Base-by-base conservation (phyloP, 2,888 invertebrate species). In the Coleophora deauratella region DNA sequence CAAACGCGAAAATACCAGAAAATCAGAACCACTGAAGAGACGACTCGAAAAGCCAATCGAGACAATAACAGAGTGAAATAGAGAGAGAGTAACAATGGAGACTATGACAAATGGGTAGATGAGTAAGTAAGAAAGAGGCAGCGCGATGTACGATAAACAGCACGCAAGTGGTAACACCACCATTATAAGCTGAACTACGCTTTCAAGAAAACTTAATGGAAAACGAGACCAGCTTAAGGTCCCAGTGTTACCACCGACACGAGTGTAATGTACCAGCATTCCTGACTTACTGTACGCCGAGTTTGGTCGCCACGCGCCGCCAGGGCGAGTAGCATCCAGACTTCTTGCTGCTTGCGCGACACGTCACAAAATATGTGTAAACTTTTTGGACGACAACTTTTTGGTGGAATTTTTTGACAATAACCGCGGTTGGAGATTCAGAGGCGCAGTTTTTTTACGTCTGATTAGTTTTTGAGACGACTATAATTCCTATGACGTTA, bases 301-400 rank as follows among this genome's bases (percentile, higher is more conserved):
- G 93, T 87, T 95, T 95, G 87, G 93, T 94, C 82, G 95, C 95
- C 84, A 95, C 95, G 87, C 95, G 92, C 74, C 94, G 93, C 95
- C 95, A 96, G 88, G 95, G 95, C 78, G 93, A 93, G 90, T 93
- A 93, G 91, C 93, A 92, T 78, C 90, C 89, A 68, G 88, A 76
- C 87, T 89, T 90, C 89, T 89, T 91, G 91, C 89, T 91, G 88
- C 61, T 61, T 57, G 45, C 52, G 66, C 61, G 33, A 35, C 34
- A 68, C 67, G 62, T 57, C 61, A 65, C 62, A 72, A 72, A 65
- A 75, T 81, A 87, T 69, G 65, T 63, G 62, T 70, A 41, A 84
- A 87, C 82, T 79, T 21, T 85, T 80, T 70, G 69, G 64, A 61
- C 63, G 60, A 21, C 21, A 3, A 21, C 21, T 21, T 21, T 21